phyloP scores from a whole-genome alignment of 1,140 invertebrate genomes.

The Drosophila sproati region DNA sequence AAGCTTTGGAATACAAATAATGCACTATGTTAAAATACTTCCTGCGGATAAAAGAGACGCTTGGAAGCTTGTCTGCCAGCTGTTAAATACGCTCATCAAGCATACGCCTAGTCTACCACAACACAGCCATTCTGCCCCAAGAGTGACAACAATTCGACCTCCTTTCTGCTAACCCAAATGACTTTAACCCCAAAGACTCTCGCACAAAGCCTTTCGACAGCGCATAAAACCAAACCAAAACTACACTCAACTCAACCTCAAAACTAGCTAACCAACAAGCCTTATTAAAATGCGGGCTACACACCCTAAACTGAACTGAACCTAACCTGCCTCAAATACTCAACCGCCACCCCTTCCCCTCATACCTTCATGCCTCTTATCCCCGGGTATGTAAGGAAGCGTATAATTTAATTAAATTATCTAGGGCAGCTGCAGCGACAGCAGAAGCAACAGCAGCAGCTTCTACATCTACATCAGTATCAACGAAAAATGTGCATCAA shows the following conservation, averaged over 20 bases:
- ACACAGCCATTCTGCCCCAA: not conserved
- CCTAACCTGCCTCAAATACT: slow-evolving; percentile 35
- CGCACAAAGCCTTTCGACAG: slow-evolving; percentile 61
- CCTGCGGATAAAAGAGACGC: not conserved
- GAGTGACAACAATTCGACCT: slow-evolving; percentile 1
- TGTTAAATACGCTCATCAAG: slow-evolving; percentile 15
- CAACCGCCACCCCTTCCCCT: not conserved
- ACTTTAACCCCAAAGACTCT: slow-evolving; percentile 56
- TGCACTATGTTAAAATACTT: too few relatives aligned
- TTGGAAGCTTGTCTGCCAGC: not conserved
- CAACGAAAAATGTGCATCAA: slow-evolving; percentile 82
- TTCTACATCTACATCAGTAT: slow-evolving; percentile 40
- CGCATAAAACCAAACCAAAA: slow-evolving; percentile 71
- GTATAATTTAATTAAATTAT: slow-evolving; percentile 83
- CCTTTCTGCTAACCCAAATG: slow-evolving; percentile 60
- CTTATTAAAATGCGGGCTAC: slow-evolving; percentile 75
- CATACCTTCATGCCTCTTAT: not conserved
- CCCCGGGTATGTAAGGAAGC: slow-evolving; percentile 74
- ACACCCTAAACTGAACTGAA: slow-evolving; percentile 49
- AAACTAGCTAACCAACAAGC: slow-evolving; percentile 80
- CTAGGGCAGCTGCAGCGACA: slow-evolving; percentile 70
- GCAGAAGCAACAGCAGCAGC: slow-evolving; percentile 24
- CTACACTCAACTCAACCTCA: slow-evolving; percentile 80
- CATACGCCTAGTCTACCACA: slow-evolving; percentile 23
- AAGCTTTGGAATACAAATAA: too few relatives aligned